Evolutionary conservation across 2,797 vertebrate genomes (phyloP).

Genomic region (Poecile montanus): DNA sequence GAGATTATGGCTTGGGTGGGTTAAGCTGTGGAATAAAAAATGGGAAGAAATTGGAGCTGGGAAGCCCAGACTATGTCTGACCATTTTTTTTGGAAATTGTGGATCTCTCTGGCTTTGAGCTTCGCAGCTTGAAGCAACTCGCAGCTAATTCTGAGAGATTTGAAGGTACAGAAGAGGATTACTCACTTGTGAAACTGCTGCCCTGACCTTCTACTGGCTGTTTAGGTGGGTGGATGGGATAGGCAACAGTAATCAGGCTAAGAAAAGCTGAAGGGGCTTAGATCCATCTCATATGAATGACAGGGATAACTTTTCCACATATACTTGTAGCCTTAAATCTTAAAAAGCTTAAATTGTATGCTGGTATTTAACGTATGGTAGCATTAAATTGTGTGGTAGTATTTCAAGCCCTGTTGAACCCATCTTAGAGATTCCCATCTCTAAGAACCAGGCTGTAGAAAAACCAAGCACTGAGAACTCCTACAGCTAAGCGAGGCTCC

Average conservation of each 20-base stretch:
- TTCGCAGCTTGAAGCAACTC: not conserved
- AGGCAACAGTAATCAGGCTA: not conserved
- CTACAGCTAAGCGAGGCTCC: not conserved
- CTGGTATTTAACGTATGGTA: not conserved
- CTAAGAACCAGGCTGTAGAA: not conserved
- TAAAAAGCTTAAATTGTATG: conserved; percentile 9
- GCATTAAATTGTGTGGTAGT: not conserved
- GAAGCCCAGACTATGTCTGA: not conserved
- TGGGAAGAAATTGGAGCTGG: not conserved
- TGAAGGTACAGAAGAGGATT: not conserved
- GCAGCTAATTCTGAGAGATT: not conserved
- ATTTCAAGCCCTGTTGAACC: not conserved
- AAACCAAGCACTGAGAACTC: not conserved
- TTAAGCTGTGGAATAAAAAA: not conserved
- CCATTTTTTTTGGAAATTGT: not conserved
- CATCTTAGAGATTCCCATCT: not conserved
- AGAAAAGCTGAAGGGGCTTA: not conserved
- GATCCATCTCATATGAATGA: not conserved
- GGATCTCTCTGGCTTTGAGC: not conserved
- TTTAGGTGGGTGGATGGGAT: not conserved
- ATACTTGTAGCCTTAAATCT: not conserved
- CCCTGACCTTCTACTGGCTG: not conserved
- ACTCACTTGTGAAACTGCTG: not conserved
- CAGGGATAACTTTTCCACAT: conserved; percentile 21
- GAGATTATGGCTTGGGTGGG: fast-evolving